Evolutionary conservation across 2,797 vertebrate genomes (phyloP), one percentile per base, ranked within the genome.

Genomic region (Bovichtus diacanthus): DNA sequence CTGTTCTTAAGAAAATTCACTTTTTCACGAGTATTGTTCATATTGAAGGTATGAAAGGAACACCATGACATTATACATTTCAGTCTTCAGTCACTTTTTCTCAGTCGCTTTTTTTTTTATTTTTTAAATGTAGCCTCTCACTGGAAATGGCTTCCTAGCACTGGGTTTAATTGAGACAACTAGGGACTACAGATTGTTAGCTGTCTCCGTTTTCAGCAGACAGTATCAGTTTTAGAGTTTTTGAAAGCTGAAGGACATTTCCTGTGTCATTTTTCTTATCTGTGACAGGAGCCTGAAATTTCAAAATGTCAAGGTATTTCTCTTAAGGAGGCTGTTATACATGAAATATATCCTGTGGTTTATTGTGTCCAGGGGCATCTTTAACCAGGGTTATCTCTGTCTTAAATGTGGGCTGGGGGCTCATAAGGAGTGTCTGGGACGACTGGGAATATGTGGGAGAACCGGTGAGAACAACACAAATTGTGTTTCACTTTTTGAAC

Each of bases 341-440:
- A 70, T 82, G 50, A 85, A 62, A 62, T 65, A 61, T 41, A 43
- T 80, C 56, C 60, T 38, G 56, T 88, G 70, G 64, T 74, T 87
- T 56, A 88, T 90, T 80, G 83, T 92, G 94, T 94, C 60, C 94
- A 99, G 97, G 83, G 97, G 97, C 79, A 97, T 97, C 67, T 98
- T 99, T 93, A 97, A 96, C 93, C 97, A 99, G 95, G 97, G 97
- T 78, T 99, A 99, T 92, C 92, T 96, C 78, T 99, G 97, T 90
- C 82, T 91, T 0, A 97, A 96, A 80, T 99, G 97, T 91, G 96
- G 96, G 64, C 93, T 95, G n/a, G 96, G 96, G 82, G 97, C 96
- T 63, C 97, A 98, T 92, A 99, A 98, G 90, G 97, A 99, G 87
- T 99, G 97, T 87, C 88, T 99, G 78, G 97, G 97, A 79, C 95